Evolutionary conservation across 2,113 vertebrate genomes (phyloP).

Genomic region (Limnothrissa miodon): DNA sequence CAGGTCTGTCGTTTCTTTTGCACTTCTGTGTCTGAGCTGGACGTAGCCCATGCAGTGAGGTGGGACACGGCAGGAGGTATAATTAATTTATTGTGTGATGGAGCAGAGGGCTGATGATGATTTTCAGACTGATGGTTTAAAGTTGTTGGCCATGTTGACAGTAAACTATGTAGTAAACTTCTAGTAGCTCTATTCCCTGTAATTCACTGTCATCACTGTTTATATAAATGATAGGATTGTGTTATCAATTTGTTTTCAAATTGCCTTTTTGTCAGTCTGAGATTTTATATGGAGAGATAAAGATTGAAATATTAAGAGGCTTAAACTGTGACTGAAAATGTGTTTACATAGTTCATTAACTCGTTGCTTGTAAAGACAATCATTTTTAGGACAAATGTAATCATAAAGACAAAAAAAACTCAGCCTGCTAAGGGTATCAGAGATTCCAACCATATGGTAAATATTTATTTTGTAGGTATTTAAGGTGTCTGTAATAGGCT

Average conservation of each 20-base stretch:
- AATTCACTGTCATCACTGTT: not conserved
- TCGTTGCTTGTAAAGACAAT: too few species aligned
- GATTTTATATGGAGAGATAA: not conserved
- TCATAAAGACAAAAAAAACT: not conserved
- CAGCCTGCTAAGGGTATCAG: not conserved
- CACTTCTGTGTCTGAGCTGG: slow-evolving; percentile 41
- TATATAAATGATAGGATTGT: too few species aligned
- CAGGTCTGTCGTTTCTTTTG: slow-evolving; percentile 32
- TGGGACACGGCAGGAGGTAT: slow-evolving; percentile 46
- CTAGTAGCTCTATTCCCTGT: not conserved
- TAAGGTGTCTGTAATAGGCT: not conserved
- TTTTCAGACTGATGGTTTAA: not conserved
- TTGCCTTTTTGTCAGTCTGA: not conserved
- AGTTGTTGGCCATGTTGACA: not conserved
- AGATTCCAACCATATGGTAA: not conserved
- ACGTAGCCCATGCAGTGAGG: slow-evolving; percentile 58
- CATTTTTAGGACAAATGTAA: not conserved
- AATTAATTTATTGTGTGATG: slow-evolving; percentile 53
- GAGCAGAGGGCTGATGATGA: slow-evolving; percentile 21
- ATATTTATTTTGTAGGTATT: not conserved
- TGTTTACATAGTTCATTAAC: too few species aligned
- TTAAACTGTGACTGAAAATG: not conserved
- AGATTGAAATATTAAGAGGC: not conserved
- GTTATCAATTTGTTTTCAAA: not conserved
- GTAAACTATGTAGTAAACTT: not conserved